A percentile compares a stretch with the other conserved stretches of the same genome.
phyloP scores from a whole-genome alignment of 2,797 vertebrate genomes.

The Poecilia wingei region DNA sequence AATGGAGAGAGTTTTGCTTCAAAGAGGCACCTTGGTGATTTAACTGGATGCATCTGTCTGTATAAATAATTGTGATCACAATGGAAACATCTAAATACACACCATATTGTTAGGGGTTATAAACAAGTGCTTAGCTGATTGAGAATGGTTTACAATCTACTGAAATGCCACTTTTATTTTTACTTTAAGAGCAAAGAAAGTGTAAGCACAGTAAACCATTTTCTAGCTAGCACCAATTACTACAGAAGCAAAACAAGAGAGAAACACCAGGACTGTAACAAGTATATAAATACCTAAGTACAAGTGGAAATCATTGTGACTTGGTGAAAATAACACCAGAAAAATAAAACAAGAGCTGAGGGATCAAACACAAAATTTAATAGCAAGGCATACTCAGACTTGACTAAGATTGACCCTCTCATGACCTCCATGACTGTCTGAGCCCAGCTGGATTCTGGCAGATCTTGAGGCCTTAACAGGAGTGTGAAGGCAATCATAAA shows the following conservation, averaged over 20 bases:
- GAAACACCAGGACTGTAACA: background rate
- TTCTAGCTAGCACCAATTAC: background rate
- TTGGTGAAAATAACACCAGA: background rate
- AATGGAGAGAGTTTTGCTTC: slow-evolving; percentile 44
- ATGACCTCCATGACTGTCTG: background rate
- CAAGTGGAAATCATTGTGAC: background rate
- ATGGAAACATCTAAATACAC: slow-evolving; percentile 16
- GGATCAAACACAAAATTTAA: background rate
- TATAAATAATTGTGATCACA: slow-evolving; percentile 33
- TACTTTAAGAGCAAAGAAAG: background rate
- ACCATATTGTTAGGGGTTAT: slow-evolving; percentile 4
- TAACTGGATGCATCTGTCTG: slow-evolving; percentile 50
- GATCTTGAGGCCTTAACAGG: background rate
- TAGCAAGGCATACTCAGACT: background rate
- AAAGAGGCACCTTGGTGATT: slow-evolving; percentile 42
- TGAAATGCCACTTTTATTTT: background rate
- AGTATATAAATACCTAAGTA: background rate
- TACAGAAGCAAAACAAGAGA: background rate
- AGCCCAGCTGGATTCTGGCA: background rate
- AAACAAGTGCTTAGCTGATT: background rate
- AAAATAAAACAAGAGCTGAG: background rate
- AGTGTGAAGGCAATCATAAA: background rate
- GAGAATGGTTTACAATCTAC: background rate
- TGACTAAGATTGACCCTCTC: background rate
- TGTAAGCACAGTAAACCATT: background rate